These are phyloP conservation scores for Oplegnathus fasciatus DNA, from an alignment of 2,113 vertebrate species.

Conservation along the genomic window DNA sequence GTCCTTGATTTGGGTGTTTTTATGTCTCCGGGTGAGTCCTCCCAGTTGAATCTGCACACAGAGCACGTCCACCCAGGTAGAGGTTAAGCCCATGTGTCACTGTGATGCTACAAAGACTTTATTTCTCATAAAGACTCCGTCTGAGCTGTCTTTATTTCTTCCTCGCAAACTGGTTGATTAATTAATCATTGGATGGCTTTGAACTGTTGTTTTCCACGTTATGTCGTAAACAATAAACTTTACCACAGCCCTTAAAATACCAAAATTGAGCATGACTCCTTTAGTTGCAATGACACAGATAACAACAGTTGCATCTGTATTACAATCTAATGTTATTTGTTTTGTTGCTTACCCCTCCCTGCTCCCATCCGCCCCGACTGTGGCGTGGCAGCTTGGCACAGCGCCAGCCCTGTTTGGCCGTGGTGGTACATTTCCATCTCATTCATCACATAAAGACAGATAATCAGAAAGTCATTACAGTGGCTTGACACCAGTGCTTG, in stretches of 20 bases:
- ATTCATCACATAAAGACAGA: constrained; percentile 91
- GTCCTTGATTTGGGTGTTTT: constrained; percentile 63
- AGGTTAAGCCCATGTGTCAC: constrained; percentile 63
- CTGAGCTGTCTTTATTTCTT: constrained; percentile 42
- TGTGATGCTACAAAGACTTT: constrained; percentile 58
- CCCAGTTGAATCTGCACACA: constrained; percentile 45
- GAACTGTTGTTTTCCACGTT: constrained; percentile 36
- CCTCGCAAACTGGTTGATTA: constrained; percentile 51
- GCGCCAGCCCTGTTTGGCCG: constrained; percentile 78
- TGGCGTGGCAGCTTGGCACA: constrained; percentile 75
- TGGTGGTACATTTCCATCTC: constrained; percentile 88
- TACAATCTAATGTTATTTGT: constrained; percentile 72
- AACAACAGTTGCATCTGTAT: constrained; percentile 60
- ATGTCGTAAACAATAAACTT: constrained; percentile 51
- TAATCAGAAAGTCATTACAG: constrained; percentile 91
- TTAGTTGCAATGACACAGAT: constrained; percentile 34
- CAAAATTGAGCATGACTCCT: constrained; percentile 29
- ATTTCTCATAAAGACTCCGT: constrained; percentile 48
- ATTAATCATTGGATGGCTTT: constrained; percentile 55
- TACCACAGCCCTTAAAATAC: constrained; percentile 17
- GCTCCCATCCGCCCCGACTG: constrained; percentile 40
- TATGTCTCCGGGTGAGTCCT: constrained; percentile 25
- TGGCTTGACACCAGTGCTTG: constrained; percentile 86
- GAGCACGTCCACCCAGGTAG: constrained; percentile 51
- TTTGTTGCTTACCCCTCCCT: constrained; percentile 52